Conservation (phyloP, 1,140 invertebrate genomes). For the Plodia interpunctella region DNA sequence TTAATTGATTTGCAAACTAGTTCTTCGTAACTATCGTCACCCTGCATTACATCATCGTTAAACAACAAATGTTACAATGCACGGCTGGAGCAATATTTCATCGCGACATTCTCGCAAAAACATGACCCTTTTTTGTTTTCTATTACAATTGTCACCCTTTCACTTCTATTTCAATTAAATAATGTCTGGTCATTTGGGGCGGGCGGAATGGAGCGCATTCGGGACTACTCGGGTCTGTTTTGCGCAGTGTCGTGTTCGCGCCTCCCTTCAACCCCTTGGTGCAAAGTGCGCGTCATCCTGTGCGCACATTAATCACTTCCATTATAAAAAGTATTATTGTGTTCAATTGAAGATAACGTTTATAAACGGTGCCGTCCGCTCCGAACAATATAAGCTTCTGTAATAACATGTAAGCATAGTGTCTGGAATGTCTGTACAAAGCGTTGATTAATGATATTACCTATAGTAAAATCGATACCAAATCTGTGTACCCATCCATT, state of each 20-base stretch:
- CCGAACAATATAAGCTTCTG: conserved; percentile 71
- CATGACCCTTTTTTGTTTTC: conserved; percentile 68
- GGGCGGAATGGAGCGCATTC: conserved; percentile 22
- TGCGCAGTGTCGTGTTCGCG: conserved; percentile 52
- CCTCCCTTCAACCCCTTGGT: conserved; percentile 48
- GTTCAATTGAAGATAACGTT: conserved; percentile 74
- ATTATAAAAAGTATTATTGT: conserved; percentile 77
- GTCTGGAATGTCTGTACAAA: conserved; percentile 45
- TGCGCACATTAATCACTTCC: conserved; percentile 70
- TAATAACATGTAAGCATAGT: conserved; percentile 66
- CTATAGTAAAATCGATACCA: conserved; percentile 31
- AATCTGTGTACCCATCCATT: conserved; percentile 26
- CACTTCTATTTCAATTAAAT: conserved; percentile 75
- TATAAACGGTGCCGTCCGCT: conserved; percentile 75
- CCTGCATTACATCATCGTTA: conserved; percentile 18
- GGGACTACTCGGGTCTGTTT: conserved; percentile 19
- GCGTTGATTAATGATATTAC: conserved; percentile 63
- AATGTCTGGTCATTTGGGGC: conserved; percentile 76
- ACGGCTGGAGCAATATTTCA: conserved; percentile 73
- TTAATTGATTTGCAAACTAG: not conserved
- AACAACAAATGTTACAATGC: conserved; percentile 69
- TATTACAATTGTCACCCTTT: conserved; percentile 77
- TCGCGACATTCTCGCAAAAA: conserved; percentile 56
- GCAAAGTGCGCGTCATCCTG: conserved; percentile 70
- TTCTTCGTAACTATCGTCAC: not conserved